Evolutionary conservation across 2,888 invertebrate species (phyloP).

Genomic region (Caenorhabditis sp.): DNA sequence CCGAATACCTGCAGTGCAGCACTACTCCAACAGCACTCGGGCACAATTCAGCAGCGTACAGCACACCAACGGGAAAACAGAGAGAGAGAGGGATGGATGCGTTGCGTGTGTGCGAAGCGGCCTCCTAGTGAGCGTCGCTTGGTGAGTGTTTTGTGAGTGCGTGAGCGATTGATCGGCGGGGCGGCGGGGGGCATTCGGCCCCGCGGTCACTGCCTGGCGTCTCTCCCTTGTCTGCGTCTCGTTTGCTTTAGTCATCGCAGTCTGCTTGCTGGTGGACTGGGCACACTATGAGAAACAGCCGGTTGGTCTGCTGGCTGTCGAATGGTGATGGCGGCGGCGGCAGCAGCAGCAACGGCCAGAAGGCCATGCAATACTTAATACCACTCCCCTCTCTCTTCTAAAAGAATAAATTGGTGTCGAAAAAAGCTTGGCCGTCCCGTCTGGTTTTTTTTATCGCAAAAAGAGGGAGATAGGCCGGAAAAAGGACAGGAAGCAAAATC

Average conservation of each 20-base stretch:
- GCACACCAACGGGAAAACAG: too few species aligned
- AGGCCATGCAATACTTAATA: slow-evolving; percentile 5
- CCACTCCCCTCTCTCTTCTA: not conserved
- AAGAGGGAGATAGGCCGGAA: not conserved
- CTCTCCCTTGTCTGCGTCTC: not conserved
- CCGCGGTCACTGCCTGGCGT: slow-evolving; percentile 11
- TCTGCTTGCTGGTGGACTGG: not conserved
- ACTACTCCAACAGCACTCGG: not conserved
- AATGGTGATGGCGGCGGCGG: not conserved
- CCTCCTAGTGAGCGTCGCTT: not conserved
- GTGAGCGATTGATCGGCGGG: slow-evolving; percentile 22
- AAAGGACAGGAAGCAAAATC: too few species aligned
- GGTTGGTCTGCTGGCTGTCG: not conserved
- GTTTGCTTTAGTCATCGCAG: not conserved
- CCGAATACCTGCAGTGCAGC: slow-evolving; percentile 47
- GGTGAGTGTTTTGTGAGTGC: slow-evolving; percentile 38
- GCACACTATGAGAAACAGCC: not conserved
- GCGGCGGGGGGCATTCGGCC: slow-evolving; percentile 19
- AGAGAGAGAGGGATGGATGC: slow-evolving; percentile 12
- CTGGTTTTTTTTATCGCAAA: not conserved
- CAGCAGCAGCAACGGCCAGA: not conserved
- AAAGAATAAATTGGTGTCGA: not conserved
- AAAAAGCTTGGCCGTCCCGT: not conserved
- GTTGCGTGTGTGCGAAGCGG: slow-evolving; percentile 57
- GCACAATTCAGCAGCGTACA: too few species aligned